Evolutionary conservation across 2,888 invertebrate genomes (phyloP).

Genomic region (Bedellia somnulentella): DNA sequence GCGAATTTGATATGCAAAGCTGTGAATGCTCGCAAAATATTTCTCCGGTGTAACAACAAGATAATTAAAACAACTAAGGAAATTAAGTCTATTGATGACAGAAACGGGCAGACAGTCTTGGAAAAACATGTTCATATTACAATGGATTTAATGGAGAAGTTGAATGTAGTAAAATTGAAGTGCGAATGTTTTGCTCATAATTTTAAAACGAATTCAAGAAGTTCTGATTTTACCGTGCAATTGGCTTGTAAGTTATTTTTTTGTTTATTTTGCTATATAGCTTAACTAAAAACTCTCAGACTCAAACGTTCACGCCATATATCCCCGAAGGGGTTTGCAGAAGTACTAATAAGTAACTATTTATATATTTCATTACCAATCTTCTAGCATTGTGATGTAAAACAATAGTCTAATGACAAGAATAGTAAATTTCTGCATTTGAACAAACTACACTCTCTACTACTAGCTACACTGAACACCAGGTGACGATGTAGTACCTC

Average conservation of each 20-base stretch:
- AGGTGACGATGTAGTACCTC: too few relatives aligned
- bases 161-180: constrained; percentile 77
- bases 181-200: constrained; percentile 89
- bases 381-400: too few relatives aligned
- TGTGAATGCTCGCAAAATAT: constrained; percentile 82
- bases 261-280: background rate
- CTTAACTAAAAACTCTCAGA: too few relatives aligned
- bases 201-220: constrained; percentile 73
- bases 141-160: constrained; percentile 80
- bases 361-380: too few relatives aligned
- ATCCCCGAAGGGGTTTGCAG: too few relatives aligned
- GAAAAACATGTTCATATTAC: constrained; percentile 78
- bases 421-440: too few relatives aligned
- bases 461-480: too few relatives aligned
- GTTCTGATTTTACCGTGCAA: constrained; percentile 76
- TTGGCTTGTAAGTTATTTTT: constrained; percentile 79
- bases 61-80: constrained; percentile 59
- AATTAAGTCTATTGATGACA: constrained; percentile 77
- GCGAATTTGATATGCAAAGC: constrained; percentile 87
- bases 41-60: constrained; percentile 78
- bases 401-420: too few relatives aligned
- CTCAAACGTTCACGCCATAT: too few relatives aligned
- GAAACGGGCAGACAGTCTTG: constrained; percentile 75
- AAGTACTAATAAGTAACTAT: too few relatives aligned
- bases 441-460: too few relatives aligned